Evolutionary conservation across 2,113 vertebrate genomes (phyloP).

Genomic region (Bungarus multicinctus): DNA sequence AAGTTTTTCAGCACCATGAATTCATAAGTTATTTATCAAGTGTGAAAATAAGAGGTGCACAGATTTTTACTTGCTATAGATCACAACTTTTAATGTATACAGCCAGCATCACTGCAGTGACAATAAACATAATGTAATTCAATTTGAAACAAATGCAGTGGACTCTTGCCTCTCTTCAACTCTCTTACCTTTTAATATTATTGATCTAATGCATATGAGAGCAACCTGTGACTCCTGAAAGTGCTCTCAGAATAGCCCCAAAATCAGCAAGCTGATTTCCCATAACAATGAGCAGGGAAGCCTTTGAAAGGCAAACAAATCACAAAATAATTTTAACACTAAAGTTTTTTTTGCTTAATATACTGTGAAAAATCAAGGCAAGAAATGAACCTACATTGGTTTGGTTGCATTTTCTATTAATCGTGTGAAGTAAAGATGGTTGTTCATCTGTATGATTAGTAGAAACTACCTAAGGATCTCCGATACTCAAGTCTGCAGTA

Average conservation of each 20-base stretch:
- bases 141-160: neutral
- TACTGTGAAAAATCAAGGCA: neutral
- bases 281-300: neutral
- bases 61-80: neutral
- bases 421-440: neutral
- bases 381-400: neutral
- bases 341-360: neutral
- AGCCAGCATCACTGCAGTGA: neutral
- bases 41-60: neutral
- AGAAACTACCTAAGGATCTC: neutral
- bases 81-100: neutral
- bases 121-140: neutral
- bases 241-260: neutral
- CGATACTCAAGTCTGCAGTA: neutral
- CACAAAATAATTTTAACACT: neutral
- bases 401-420: neutral
- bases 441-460: neutral
- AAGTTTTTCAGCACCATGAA: neutral
- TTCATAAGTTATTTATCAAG: neutral
- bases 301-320: neutral
- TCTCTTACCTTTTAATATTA: neutral
- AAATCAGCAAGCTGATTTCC: neutral
- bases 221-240: neutral
- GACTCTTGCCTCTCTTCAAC: neutral
- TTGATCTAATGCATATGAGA: neutral